Percentiles rank a stretch among this genome's conserved stretches.
These are phyloP conservation scores for Sebastolobus alascanus DNA, from an alignment of 2,797 vertebrate genomes.

Conservation along the genomic window DNA sequence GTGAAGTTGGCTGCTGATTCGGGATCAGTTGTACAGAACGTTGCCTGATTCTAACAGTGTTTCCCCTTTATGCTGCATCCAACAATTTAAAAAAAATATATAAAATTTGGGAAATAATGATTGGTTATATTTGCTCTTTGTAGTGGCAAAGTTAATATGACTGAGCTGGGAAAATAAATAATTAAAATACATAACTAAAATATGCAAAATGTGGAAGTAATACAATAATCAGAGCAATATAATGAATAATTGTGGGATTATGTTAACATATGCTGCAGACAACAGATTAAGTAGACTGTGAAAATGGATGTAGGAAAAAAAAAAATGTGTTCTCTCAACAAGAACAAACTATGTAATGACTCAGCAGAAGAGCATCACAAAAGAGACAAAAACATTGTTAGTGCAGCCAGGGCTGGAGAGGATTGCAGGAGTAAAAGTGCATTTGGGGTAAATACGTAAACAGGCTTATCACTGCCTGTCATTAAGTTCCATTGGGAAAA, in stretches of 20 bases:
- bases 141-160: background rate
- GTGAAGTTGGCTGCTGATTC: too few species aligned
- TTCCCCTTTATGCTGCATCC: too few species aligned
- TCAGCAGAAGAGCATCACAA: constrained; percentile 34
- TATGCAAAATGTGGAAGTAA: constrained; percentile 7
- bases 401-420: background rate
- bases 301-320: constrained; percentile 22
- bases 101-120: background rate
- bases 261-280: constrained; percentile 14
- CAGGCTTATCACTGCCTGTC: constrained; percentile 37
- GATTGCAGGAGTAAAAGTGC: background rate
- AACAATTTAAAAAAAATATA: background rate
- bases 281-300: constrained; percentile 22
- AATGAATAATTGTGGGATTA: constrained; percentile 9
- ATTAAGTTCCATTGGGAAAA: constrained; percentile 25
- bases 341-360: constrained; percentile 27
- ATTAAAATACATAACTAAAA: background rate
- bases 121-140: background rate
- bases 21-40: too few species aligned
- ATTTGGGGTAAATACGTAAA: constrained; percentile 29
- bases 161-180: background rate
- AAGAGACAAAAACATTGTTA: background rate
- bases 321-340: background rate
- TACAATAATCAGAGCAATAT: background rate
- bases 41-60: too few species aligned